Evolutionary conservation across 2,113 vertebrate species (phyloP).

Genomic region (Heterochromis multidens): DNA sequence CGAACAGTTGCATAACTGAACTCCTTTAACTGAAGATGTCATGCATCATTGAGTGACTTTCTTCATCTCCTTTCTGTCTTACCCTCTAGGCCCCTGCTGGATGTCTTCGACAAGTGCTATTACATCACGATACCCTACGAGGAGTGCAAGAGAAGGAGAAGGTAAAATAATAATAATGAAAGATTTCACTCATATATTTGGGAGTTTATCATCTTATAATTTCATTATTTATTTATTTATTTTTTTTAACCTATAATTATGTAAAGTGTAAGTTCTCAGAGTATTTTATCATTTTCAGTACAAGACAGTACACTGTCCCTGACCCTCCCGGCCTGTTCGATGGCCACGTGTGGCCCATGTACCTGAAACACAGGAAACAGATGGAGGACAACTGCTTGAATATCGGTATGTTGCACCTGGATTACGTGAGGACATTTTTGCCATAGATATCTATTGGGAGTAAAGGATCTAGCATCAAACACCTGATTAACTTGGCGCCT

Average conservation of each 20-base stretch:
- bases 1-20: background rate
- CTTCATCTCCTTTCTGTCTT: background rate
- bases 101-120: slow-evolving; percentile 74
- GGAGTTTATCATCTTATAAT: background rate
- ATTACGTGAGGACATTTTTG: background rate
- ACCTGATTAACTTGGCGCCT: fast-evolving
- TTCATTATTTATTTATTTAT: too few relatives aligned
- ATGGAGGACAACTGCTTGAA: slow-evolving; percentile 71
- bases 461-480: background rate
- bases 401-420: slow-evolving; percentile 59
- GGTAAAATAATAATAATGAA: slow-evolving; percentile 47
- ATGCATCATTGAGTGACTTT: background rate
- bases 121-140: slow-evolving; percentile 78
- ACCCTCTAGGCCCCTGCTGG: slow-evolving; percentile 69
- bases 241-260: background rate
- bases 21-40: background rate
- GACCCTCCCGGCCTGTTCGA: slow-evolving; percentile 82
- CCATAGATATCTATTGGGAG: background rate
- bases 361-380: slow-evolving; percentile 75
- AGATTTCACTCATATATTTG: fast-evolving
- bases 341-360: slow-evolving; percentile 85
- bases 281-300: slow-evolving; percentile 57
- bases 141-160: slow-evolving; percentile 80
- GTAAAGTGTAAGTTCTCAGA: background rate
- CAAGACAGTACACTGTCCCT: slow-evolving; percentile 78